These are phyloP conservation scores for Tetragonisca angustula DNA, from an alignment of 2,888 invertebrate species.

Conservation along the genomic window DNA sequence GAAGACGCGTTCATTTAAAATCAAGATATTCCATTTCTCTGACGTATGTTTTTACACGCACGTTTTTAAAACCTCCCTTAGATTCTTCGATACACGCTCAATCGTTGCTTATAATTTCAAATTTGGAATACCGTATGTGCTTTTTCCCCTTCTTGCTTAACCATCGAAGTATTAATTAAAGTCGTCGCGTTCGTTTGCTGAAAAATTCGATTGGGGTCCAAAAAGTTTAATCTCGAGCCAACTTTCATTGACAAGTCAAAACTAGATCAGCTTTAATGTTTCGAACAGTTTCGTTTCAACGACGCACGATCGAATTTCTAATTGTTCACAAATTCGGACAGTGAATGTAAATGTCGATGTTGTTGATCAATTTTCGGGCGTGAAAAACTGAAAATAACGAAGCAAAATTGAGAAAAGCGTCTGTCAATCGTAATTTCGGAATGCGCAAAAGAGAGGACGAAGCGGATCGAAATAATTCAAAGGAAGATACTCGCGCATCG, in stretches of 20 bases:
- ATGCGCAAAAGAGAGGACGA: neutral
- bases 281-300: no score
- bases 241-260: no score
- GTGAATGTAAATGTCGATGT: no score
- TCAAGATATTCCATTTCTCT: conserved; percentile 14
- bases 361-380: no score
- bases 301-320: no score
- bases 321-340: no score
- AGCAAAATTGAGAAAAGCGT: no score
- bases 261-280: no score
- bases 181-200: neutral
- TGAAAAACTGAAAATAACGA: no score
- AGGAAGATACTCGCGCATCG: neutral
- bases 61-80: conserved; percentile 8
- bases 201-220: no score
- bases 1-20: neutral
- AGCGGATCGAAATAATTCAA: neutral
- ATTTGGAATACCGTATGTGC: neutral
- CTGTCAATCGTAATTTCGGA: no score
- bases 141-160: neutral
- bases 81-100: neutral
- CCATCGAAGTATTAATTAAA: neutral
- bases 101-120: conserved; percentile 4
- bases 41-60: neutral
- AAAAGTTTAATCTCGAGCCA: no score